Percentiles rank a stretch among this genome's conserved stretches.
These are phyloP conservation scores for Myxocyprinus asiaticus DNA, from an alignment of 2,113 vertebrate species.

Conservation along the genomic window DNA sequence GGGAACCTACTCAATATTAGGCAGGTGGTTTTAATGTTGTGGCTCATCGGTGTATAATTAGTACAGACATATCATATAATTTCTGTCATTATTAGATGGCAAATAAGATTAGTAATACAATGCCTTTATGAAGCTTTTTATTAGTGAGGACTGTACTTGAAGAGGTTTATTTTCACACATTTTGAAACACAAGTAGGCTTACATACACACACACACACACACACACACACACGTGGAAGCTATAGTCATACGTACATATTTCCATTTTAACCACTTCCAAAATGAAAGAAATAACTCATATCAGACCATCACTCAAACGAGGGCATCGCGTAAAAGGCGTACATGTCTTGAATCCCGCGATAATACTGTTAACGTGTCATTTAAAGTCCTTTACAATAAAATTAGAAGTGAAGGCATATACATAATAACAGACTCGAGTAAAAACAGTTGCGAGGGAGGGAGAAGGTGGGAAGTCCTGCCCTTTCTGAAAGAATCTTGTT, in stretches of 20 bases:
- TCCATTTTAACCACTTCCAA: background rate
- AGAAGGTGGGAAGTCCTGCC: constrained; percentile 53
- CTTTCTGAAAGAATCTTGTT: constrained; percentile 62
- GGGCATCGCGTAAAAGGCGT: background rate
- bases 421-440: constrained; percentile 52
- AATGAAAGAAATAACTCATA: background rate
- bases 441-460: background rate
- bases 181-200: too few relatives aligned
- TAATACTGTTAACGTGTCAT: constrained; percentile 52
- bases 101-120: too few relatives aligned
- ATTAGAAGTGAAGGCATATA: constrained; percentile 49
- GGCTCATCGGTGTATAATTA: too few relatives aligned
- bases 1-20: too few relatives aligned
- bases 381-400: constrained; percentile 49
- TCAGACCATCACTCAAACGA: background rate
- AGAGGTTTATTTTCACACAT: too few relatives aligned
- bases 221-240: background rate
- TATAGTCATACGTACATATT: background rate
- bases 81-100: too few relatives aligned
- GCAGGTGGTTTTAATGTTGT: too few relatives aligned
- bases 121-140: too few relatives aligned
- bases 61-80: too few relatives aligned
- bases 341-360: constrained; percentile 2
- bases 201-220: background rate
- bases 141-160: too few relatives aligned